These are phyloP conservation scores for Tiliqua scincoides DNA, from an alignment of 2,113 vertebrate species.

Conservation along the genomic window DNA sequence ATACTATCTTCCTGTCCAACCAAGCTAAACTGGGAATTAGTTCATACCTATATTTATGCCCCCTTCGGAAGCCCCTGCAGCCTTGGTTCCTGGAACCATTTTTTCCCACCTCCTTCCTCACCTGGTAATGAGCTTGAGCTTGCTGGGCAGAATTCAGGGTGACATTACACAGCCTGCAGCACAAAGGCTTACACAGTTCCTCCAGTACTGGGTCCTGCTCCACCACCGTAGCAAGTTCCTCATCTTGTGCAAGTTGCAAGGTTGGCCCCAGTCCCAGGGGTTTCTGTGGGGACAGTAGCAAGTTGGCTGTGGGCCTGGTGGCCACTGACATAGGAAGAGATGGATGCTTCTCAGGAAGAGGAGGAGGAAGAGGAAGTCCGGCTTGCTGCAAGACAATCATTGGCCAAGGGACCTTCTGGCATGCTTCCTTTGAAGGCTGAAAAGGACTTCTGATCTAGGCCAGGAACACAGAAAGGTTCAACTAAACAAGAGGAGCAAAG, in stretches of 20 bases:
- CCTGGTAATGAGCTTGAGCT: slow-evolving; percentile 98
- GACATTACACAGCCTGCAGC: slow-evolving; percentile 98
- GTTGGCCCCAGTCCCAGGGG: slow-evolving; percentile 76
- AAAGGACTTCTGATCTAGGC: slow-evolving; percentile 76
- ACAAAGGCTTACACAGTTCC: slow-evolving; percentile 96
- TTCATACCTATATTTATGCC: not conserved
- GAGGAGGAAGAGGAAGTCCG: slow-evolving; percentile 71
- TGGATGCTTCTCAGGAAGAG: slow-evolving; percentile 72
- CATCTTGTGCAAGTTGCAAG: slow-evolving; percentile 83
- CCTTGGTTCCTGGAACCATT: not conserved
- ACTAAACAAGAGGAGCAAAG: not conserved
- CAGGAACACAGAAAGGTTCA: slow-evolving; percentile 50
- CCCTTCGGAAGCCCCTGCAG: not conserved
- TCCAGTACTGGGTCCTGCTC: slow-evolving; percentile 91
- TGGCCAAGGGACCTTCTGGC: slow-evolving; percentile 78
- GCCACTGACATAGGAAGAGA: slow-evolving; percentile 82
- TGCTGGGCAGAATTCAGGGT: slow-evolving; percentile 97
- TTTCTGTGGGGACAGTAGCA: slow-evolving; percentile 74
- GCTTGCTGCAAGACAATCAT: slow-evolving; percentile 88
- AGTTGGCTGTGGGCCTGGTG: slow-evolving; percentile 75
- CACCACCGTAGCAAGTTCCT: slow-evolving; percentile 77
- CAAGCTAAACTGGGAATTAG: not conserved
- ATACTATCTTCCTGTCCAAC: not conserved
- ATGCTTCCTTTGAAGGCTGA: slow-evolving; percentile 77
- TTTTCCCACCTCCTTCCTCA: slow-evolving; percentile 64